These are phyloP conservation scores for Doris montereyensis DNA, from an alignment of 2,888 invertebrate species.

Conservation along the genomic window DNA sequence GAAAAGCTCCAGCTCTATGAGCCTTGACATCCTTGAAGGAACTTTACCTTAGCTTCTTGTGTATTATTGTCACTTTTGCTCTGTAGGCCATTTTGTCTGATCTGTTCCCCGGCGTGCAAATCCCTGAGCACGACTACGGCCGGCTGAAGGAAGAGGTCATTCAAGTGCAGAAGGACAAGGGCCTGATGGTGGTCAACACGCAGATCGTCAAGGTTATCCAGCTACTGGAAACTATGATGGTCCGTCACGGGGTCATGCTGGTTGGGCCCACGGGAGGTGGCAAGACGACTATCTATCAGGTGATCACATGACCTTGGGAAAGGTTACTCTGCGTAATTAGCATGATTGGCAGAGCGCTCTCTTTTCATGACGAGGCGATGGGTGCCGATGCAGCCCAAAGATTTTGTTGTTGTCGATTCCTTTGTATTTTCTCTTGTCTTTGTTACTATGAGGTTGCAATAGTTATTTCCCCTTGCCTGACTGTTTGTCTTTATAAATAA, in stretches of 20 bases:
- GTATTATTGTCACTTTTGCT: conserved; percentile 38
- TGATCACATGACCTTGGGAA: too few species aligned
- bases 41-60: background rate
- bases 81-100: conserved; percentile 87
- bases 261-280: conserved; percentile 93
- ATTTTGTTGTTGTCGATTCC: too few species aligned
- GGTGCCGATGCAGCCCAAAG: too few species aligned
- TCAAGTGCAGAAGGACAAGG: conserved; percentile 65
- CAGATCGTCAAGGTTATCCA: conserved; percentile 86
- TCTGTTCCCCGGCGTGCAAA: conserved; percentile 86
- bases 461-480: too few species aligned
- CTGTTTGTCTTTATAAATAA: too few species aligned
- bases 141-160: conserved; percentile 79
- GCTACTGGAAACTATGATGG: conserved; percentile 90
- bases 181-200: conserved; percentile 79
- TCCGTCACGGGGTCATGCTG: conserved; percentile 92
- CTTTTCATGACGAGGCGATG: too few species aligned
- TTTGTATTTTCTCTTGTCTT: too few species aligned
- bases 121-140: conserved; percentile 87
- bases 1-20: too few species aligned
- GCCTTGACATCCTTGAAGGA: too few species aligned
- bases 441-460: too few species aligned
- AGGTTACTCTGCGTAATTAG: too few species aligned
- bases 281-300: conserved; percentile 81
- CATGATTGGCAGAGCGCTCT: too few species aligned